These are phyloP conservation scores for Rotaria macrura DNA, from an alignment of 2,888 invertebrate genomes.

Conservation along the genomic window DNA sequence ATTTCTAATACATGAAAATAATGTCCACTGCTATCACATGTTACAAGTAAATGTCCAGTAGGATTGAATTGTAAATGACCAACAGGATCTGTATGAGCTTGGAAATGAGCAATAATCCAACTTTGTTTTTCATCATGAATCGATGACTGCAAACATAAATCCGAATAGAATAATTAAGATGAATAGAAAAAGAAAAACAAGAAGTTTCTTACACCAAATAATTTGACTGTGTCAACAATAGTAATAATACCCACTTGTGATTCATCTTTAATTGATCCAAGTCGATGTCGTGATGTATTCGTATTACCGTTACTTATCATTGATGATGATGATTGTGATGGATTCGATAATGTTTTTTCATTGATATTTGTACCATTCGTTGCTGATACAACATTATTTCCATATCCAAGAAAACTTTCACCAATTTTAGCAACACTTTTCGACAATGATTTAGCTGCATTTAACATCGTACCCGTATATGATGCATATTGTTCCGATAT, in stretches of 20 bases:
- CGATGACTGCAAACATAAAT: too few relatives aligned
- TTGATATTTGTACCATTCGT: background rate
- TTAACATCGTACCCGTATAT: conserved; percentile 25
- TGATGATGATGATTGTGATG: background rate
- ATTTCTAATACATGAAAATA: conserved; percentile 90
- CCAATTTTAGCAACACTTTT: conserved; percentile 30
- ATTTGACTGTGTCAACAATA: conserved; percentile 28
- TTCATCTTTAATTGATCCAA: conserved; percentile 26
- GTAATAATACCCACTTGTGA: conserved; percentile 23
- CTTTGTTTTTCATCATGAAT: conserved; percentile 30
- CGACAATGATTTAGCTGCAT: conserved; percentile 32
- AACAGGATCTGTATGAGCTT: conserved; percentile 60
- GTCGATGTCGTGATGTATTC: background rate
- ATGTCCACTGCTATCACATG: conserved; percentile 80
- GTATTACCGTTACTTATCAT: background rate
- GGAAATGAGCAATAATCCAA: conserved; percentile 33
- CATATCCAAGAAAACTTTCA: conserved; percentile 23
- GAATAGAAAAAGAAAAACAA: background rate
- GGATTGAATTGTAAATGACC: conserved; percentile 80
- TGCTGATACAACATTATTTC: too few relatives aligned
- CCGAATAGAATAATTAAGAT: too few relatives aligned
- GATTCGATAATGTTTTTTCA: background rate
- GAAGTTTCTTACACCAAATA: background rate
- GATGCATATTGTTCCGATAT: conserved; percentile 22
- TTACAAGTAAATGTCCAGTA: conserved; percentile 74